Conservation (phyloP, 2,797 vertebrate species). For the Tragopan temminckii region DNA sequence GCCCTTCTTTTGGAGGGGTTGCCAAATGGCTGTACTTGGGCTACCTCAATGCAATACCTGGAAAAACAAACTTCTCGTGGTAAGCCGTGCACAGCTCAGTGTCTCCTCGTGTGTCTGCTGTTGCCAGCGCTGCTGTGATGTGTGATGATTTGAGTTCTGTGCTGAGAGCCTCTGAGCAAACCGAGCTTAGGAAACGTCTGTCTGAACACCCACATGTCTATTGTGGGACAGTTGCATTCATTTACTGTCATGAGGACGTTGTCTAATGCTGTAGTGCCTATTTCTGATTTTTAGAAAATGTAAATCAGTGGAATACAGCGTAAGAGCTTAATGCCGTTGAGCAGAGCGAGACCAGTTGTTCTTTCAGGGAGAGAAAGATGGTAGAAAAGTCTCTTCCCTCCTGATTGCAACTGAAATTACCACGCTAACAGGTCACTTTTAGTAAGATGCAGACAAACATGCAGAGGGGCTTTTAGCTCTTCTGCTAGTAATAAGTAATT, state of each 20-base stretch:
- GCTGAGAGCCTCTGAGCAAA: neutral
- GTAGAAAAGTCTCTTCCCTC: neutral
- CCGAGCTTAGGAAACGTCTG: neutral
- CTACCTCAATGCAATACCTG: neutral
- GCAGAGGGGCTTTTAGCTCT: neutral
- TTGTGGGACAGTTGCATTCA: neutral
- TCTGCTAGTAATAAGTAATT: neutral
- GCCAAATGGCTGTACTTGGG: accelerated
- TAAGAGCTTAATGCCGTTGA: neutral
- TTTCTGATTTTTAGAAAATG: neutral
- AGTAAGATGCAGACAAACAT: neutral
- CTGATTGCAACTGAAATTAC: neutral
- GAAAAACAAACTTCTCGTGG: neutral
- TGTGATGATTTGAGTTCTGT: accelerated
- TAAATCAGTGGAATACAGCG: accelerated
- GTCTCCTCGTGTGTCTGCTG: accelerated
- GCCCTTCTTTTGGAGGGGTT: neutral
- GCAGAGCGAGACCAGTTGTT: neutral
- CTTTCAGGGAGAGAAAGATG: neutral
- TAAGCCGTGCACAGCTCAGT: neutral
- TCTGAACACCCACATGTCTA: accelerated
- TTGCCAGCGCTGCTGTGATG: accelerated
- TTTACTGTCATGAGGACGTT: accelerated
- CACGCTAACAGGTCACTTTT: neutral
- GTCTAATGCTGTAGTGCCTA: accelerated